phyloP scores from a whole-genome alignment of 1,140 invertebrate genomes.

The Rhynchophorus ferrugineus region DNA sequence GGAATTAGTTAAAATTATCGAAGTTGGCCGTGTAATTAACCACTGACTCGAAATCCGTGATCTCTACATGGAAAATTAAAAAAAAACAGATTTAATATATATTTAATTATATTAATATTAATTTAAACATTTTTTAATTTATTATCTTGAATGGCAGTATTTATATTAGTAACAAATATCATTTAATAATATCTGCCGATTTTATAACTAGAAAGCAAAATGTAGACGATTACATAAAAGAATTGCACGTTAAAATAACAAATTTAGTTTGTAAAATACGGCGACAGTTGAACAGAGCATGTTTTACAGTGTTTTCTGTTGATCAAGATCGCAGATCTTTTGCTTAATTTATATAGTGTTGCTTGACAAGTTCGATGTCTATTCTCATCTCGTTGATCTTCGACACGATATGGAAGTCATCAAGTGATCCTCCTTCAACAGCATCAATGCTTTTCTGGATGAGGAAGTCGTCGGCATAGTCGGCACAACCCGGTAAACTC shows the following conservation, averaged over 20 bases:
- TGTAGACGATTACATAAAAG: conserved; percentile 8
- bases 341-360: conserved; percentile 18
- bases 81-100: too few relatives aligned
- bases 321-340: background rate
- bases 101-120: too few relatives aligned
- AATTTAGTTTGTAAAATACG: conserved; percentile 6
- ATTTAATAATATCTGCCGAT: conserved; percentile 8
- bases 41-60: too few relatives aligned
- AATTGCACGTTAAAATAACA: conserved; percentile 18
- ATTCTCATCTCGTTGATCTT: conserved; percentile 70
- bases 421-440: conserved; percentile 92
- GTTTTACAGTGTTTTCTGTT: background rate
- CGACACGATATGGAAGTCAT: conserved; percentile 91
- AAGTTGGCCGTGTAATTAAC: too few relatives aligned
- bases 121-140: conserved; percentile 30
- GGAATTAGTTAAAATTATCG: too few relatives aligned
- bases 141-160: conserved; percentile 30
- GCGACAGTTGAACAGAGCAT: conserved; percentile 1
- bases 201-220: background rate
- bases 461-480: conserved; percentile 92
- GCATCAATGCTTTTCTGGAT: conserved; percentile 88
- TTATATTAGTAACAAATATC: conserved; percentile 25
- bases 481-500: conserved; percentile 77
- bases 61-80: too few relatives aligned
- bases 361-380: conserved; percentile 44